Evolutionary conservation across 2,888 invertebrate species (phyloP), one percentile per base, ranked within the genome.

Genomic region (Laspeyria flexula): DNA sequence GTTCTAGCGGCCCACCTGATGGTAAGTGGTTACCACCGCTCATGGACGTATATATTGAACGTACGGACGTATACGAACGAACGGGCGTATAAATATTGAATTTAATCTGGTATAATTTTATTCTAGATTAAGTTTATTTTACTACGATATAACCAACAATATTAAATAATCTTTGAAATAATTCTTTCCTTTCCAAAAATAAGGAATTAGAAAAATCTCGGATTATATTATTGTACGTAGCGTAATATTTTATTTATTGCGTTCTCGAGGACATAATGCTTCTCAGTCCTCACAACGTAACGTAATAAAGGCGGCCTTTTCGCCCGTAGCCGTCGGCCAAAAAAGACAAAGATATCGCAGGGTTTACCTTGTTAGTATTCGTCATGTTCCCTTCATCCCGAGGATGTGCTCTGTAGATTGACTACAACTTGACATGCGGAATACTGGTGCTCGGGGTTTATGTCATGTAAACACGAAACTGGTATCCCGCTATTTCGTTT

Each of bases 361-460:
- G 31, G 23, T 39, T 45, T 38, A 39, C 30, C 42, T 48, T 42
- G 42, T 48, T 48, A 37, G 41, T 23, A 48, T 42, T 42, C 29
- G 21, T 41, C 21, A 37, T 35, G 41, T 35, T 13, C 25, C 4
- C 10, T 29, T 35, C 13, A 48, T 37, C 23, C 29, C 29, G 10
- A 3, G 18, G 18, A 46, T 34, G 27, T 40, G 29, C 10, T 12
- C 7, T 1, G 33, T 23, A 18, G 12, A 40, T 29, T 23, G 30
- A 30, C 29, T 7, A 5, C 29, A 15, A 15, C 13, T 47, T 37
- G 30, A 21, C 35, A 23, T 12, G 37, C 4, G 7, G 23, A 13
- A 27, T 16, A 31, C 3, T 1, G 23, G 9, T 10, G 5, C 23
- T 39, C 13, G 9, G 6, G n/a, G 5, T 37, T 16, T 16, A 18